Evolutionary conservation across 2,113 vertebrate species (phyloP).

Genomic region (Macaca nemestrina): DNA sequence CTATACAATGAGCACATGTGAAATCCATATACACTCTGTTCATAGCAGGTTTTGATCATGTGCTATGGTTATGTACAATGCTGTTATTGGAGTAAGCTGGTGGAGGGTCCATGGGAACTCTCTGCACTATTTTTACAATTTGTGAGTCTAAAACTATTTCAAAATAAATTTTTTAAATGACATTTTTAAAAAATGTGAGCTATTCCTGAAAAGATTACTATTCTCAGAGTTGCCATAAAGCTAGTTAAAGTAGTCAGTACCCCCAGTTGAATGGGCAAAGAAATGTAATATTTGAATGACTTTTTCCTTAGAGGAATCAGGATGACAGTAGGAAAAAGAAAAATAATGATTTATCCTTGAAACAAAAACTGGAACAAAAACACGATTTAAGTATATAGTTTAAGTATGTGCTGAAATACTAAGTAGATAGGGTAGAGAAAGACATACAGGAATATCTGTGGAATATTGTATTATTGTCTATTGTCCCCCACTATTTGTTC

Average conservation of each 20-base stretch:
- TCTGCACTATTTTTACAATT: not conserved
- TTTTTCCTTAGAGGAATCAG: not conserved
- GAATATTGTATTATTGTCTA: not conserved
- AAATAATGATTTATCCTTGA: not conserved
- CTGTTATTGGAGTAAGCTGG: not conserved
- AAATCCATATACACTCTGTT: not conserved
- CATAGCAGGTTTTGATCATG: not conserved
- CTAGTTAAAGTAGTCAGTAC: not conserved
- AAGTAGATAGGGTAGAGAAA: not conserved
- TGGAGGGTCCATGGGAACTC: not conserved
- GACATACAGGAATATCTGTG: not conserved
- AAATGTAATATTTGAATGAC: not conserved
- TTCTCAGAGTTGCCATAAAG: not conserved
- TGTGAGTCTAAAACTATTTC: not conserved
- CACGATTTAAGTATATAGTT: too few species aligned
- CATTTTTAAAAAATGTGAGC: not conserved
- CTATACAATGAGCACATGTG: rapidly evolving
- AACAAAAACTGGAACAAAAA: not conserved
- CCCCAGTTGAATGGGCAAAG: not conserved
- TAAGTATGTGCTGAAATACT: not conserved
- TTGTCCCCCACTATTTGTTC: too few species aligned
- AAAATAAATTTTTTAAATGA: not conserved
- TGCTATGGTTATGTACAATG: not conserved
- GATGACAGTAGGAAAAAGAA: not conserved
- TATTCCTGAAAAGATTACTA: not conserved